These are phyloP conservation scores for Drosophila lacertosa DNA, from an alignment of 1,140 invertebrate genomes.

Conservation along the genomic window DNA sequence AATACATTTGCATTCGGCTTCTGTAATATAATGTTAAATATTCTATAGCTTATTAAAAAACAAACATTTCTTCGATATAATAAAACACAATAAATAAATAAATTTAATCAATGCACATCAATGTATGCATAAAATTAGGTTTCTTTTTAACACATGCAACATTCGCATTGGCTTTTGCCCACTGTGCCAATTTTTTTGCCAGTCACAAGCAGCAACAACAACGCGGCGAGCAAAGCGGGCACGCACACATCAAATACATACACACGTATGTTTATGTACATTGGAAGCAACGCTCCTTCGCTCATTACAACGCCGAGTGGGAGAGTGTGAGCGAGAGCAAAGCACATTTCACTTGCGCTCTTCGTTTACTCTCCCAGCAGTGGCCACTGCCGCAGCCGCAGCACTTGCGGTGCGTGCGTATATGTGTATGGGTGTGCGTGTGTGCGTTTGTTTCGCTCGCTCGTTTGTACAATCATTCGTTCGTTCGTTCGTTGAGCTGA, in stretches of 20 bases:
- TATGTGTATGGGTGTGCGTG: neutral
- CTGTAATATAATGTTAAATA: no score
- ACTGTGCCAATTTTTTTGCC: conserved; percentile 47
- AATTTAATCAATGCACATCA: no score
- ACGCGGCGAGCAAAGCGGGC: conserved; percentile 18
- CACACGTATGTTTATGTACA: conserved; percentile 4
- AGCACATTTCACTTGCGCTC: conserved; percentile 46
- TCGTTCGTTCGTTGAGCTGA: neutral
- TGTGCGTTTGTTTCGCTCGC: conserved; percentile 2
- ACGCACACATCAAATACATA: conserved; percentile 9
- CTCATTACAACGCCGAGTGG: conserved; percentile 43
- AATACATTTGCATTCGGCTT: no score
- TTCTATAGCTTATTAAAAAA: no score
- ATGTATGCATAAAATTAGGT: no score
- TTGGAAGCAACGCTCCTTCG: conserved; percentile 15
- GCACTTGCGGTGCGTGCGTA: conserved; percentile 36
- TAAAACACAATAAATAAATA: no score
- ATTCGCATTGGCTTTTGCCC: conserved; percentile 10
- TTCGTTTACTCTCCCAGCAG: conserved; percentile 33
- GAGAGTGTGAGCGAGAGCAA: conserved; percentile 45
- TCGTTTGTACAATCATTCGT: neutral
- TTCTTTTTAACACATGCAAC: neutral
- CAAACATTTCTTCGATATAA: no score
- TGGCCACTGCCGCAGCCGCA: neutral
- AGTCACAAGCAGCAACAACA: conserved; percentile 45